phyloP scores from a whole-genome alignment of 2,888 invertebrate genomes.

The Rotaria sp. region DNA sequence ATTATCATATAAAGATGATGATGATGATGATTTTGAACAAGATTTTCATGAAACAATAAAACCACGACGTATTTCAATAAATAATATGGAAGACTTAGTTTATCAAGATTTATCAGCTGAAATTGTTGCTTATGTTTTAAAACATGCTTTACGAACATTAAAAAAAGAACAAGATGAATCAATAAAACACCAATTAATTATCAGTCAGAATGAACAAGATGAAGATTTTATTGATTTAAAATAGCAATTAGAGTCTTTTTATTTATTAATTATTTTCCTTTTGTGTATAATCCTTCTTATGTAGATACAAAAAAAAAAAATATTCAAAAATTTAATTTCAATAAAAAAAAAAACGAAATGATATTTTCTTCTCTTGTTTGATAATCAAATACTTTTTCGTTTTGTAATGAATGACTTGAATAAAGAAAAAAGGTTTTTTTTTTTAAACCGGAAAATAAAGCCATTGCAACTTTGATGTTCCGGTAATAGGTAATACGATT shows the following conservation, averaged over 20 bases:
- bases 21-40: neutral
- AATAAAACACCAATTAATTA: neutral
- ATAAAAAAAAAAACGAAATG: no score
- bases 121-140: conserved; percentile 16
- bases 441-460: no score
- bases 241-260: neutral
- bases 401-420: no score
- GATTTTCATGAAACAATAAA: neutral
- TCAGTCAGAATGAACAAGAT: neutral
- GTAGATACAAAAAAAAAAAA: neutral
- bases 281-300: neutral
- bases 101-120: conserved; percentile 20
- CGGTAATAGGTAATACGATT: no score
- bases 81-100: neutral
- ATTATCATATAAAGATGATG: neutral
- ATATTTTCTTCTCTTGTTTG: no score
- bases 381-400: no score
- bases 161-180: neutral
- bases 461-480: no score
- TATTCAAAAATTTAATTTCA: no score
- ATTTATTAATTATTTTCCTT: no score
- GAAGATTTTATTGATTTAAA: conserved; percentile 1
- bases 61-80: neutral
- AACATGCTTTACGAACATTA: neutral
- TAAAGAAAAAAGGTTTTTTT: no score